These are phyloP conservation scores for Dromius quadrimaculatus DNA, from an alignment of 2,888 invertebrate genomes.

Conservation along the genomic window DNA sequence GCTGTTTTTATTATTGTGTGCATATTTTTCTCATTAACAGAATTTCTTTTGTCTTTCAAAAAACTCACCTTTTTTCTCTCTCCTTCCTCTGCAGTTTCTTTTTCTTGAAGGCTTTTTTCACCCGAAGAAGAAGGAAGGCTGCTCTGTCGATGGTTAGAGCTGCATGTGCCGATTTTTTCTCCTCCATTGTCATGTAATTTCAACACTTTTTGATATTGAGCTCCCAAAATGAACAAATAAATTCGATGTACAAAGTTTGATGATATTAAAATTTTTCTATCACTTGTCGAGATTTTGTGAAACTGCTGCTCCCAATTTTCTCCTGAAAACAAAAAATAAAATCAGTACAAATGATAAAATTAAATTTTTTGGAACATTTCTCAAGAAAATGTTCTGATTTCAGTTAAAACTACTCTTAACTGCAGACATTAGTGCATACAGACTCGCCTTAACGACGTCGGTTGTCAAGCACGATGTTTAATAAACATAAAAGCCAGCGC, in stretches of 20 bases:
- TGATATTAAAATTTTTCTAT: too few relatives aligned
- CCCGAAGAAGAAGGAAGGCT: slow-evolving; percentile 87
- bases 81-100: slow-evolving; percentile 89
- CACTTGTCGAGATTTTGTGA: neutral
- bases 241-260: too few relatives aligned
- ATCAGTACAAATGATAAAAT: neutral
- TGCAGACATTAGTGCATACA: neutral
- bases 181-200: slow-evolving; percentile 60
- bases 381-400: neutral
- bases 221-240: too few relatives aligned
- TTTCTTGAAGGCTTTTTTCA: slow-evolving; percentile 91
- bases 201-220: neutral
- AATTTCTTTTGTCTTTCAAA: too few relatives aligned
- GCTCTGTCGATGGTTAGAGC: slow-evolving; percentile 88
- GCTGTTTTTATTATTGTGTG: too few relatives aligned
- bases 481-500: neutral
- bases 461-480: neutral
- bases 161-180: slow-evolving; percentile 74
- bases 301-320: neutral
- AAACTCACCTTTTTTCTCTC: slow-evolving; percentile 85
- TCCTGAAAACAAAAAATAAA: slow-evolving; percentile 7
- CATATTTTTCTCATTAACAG: too few relatives aligned
- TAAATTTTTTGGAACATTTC: neutral
- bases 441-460: neutral
- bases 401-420: neutral